Base-by-base conservation (phyloP, 2,888 invertebrate genomes). In the Drosophila mulleri region DNA sequence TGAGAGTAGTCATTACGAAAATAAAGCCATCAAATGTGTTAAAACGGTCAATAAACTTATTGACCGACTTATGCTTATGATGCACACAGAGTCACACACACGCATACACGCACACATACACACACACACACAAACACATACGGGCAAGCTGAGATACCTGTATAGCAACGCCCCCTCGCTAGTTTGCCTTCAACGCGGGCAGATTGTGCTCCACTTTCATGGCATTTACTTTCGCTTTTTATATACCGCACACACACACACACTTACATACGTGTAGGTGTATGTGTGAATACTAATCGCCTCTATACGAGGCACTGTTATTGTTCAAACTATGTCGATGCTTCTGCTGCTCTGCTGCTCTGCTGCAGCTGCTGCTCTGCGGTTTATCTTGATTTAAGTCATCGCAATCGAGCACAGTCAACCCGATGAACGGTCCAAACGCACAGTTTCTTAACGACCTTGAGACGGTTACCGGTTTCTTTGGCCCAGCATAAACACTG, bases 11-110 rank as follows among this genome's bases (percentile, higher is more conserved):
- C 53, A 72, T 80, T 78, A 67, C 70, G 72, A 79, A 79, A 66
- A 65, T 72, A 45, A 54, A 73, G 63, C 71, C 72, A 68, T 73
- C 53, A 79, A 79, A 75, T 68, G 66, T 74, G 68, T 61, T 71
- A 75, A 79, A 74, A 70, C 86, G 87, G 88, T 87, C 86, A 87
- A 87, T 88, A 87, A 87, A 87, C 87, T 84, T 86, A 86, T 84
- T 88, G 86, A 83, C 83, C 86, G 86, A 85, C 71, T 79, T 85
- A 74, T 64, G 59, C 68, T 65, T 26, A 26, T 26, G 68, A 60
- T 65, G 72, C 73, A 68, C 20, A 68, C 66, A 67, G 53, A 60
- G 11, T 12, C 29, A 32, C 23, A 26, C 32, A 35, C 35, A 37
- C 37, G 11, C 37, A 14, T 14, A 37, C 14, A 14, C 37, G 14